A percentile compares a stretch with the other conserved stretches of the same genome.
These are phyloP conservation scores for Artibeus lituratus DNA, from an alignment of 2,797 vertebrate genomes.

Conservation along the genomic window DNA sequence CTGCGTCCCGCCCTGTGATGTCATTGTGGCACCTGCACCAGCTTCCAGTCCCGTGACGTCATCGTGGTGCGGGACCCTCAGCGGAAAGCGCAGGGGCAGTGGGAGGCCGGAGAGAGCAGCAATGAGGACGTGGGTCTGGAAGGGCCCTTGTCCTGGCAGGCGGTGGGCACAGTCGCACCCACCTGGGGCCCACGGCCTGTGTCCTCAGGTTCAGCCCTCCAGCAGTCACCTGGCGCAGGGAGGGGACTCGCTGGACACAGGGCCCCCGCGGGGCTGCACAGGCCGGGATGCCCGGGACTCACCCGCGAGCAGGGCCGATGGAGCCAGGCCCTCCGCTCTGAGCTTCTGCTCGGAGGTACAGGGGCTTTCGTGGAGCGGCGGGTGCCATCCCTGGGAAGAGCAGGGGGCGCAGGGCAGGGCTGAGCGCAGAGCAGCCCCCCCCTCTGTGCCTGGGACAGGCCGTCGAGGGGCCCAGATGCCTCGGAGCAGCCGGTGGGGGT, in stretches of 20 bases:
- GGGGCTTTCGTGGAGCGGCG: fast-evolving
- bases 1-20: neutral
- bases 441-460: too few species aligned
- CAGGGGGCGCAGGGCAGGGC: fast-evolving
- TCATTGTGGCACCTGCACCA: fast-evolving
- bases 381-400: too few species aligned
- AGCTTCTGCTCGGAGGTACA: fast-evolving
- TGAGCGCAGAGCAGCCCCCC: too few species aligned
- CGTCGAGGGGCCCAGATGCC: too few species aligned
- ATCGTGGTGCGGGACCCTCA: neutral
- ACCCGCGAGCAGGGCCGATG: fast-evolving
- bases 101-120: neutral
- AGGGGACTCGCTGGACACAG: too few species aligned
- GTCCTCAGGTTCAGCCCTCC: fast-evolving
- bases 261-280: too few species aligned
- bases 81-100: neutral
- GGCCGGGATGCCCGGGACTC: neutral
- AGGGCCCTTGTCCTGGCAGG: neutral
- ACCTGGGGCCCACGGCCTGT: fast-evolving
- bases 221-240: neutral
- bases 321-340: fast-evolving
- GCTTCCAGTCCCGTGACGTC: fast-evolving
- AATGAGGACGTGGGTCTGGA: fast-evolving
- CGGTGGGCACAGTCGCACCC: fast-evolving
- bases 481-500: neutral